Evolutionary conservation across 2,888 invertebrate genomes (phyloP).

Genomic region (Callyntrura sp.): DNA sequence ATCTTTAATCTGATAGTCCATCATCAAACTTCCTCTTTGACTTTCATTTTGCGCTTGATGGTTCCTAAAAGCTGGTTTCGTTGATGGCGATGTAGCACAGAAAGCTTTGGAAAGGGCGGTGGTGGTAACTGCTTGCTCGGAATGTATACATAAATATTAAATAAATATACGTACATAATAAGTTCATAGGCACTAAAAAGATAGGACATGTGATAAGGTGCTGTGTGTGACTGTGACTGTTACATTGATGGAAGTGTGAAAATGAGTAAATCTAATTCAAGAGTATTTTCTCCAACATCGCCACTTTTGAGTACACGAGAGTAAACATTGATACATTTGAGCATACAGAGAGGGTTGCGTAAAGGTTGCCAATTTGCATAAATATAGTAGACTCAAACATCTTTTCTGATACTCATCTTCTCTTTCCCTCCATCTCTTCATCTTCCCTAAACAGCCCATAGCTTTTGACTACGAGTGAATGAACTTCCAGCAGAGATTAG

Average conservation of each 20-base stretch:
- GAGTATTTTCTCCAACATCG: not conserved
- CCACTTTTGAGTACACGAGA: not conserved
- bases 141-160: too few species aligned
- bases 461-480: conserved; percentile 41
- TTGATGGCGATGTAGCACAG: not conserved
- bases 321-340: not conserved
- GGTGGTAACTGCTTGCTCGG: too few species aligned
- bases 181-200: too few species aligned
- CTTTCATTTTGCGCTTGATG: conserved; percentile 65
- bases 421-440: too few species aligned
- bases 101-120: not conserved
- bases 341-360: not conserved
- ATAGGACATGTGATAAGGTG: too few species aligned
- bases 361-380: conserved; percentile 73
- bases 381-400: conserved; percentile 40
- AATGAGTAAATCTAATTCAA: not conserved
- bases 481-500: conserved; percentile 56
- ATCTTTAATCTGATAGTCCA: conserved; percentile 53
- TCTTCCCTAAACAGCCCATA: too few species aligned
- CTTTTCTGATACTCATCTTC: not conserved
- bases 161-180: too few species aligned
- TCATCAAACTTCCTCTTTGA: conserved; percentile 34
- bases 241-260: conserved; percentile 34
- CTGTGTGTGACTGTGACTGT: too few species aligned
- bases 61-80: conserved; percentile 36